phyloP scores from a whole-genome alignment of 64 coral and sea anemone genomes.

The Porites australiensis region DNA sequence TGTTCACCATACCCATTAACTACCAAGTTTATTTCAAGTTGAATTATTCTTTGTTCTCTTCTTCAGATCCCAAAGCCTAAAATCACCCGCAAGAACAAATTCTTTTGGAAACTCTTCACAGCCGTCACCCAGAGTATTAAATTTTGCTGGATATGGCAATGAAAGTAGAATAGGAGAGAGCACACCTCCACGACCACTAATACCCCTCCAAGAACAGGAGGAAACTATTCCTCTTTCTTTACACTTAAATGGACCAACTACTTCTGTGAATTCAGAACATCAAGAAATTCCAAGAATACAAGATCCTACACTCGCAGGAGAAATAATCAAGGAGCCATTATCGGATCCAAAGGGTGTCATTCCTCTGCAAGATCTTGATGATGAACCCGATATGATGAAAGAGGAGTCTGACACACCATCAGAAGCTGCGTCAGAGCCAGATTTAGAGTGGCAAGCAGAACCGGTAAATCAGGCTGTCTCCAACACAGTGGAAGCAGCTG shows the following conservation, averaged over 20 bases:
- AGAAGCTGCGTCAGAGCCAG: slow-evolving; percentile 52
- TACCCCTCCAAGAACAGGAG: background rate
- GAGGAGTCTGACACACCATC: slow-evolving; percentile 77
- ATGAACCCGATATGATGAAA: slow-evolving; percentile 93
- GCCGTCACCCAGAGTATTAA: slow-evolving; percentile 61
- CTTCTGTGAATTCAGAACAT: background rate
- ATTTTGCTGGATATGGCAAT: slow-evolving; percentile 77
- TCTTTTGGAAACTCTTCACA: slow-evolving; percentile 44
- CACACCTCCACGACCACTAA: slow-evolving; percentile 32
- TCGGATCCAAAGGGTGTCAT: slow-evolving; percentile 46
- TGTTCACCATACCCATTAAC: background rate
- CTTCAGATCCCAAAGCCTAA: slow-evolving; percentile 90
- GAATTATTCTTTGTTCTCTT: background rate
- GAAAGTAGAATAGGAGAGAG: slow-evolving; percentile 86
- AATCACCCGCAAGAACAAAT: slow-evolving; percentile 68
- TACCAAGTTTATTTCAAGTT: background rate
- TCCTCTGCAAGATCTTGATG: slow-evolving; percentile 89
- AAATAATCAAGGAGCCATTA: background rate
- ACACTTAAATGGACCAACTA: slow-evolving; percentile 1
- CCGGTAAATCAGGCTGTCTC: slow-evolving; percentile 3
- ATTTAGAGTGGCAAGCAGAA: slow-evolving; percentile 86
- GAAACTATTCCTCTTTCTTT: background rate
- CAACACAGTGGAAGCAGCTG: background rate
- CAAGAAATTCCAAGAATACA: slow-evolving; percentile 11
- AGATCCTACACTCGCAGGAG: background rate